These are phyloP conservation scores for Penelope pileata DNA, from an alignment of 2,113 vertebrate species.

Conservation along the genomic window DNA sequence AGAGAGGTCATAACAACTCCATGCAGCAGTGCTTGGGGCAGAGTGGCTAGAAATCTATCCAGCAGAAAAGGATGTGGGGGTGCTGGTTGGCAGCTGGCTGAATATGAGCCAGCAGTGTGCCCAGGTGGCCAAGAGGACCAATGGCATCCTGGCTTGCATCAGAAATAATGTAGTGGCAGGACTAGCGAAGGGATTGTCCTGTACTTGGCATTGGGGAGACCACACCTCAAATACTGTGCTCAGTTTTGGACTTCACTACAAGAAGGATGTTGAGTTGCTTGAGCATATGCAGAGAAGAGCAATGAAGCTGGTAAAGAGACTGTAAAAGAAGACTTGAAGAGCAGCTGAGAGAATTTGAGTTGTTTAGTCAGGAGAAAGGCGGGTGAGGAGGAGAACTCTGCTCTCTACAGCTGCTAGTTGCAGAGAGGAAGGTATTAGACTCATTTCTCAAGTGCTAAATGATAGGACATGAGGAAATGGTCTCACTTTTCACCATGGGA, in stretches of 20 bases:
- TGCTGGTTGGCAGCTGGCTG: background rate
- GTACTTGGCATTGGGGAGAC: background rate
- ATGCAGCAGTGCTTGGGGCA: background rate
- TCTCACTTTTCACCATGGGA: background rate
- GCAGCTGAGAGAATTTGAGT: background rate
- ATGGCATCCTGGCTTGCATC: background rate
- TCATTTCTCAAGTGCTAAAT: background rate
- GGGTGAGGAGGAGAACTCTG: background rate
- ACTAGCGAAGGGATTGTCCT: background rate
- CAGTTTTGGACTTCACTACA: background rate
- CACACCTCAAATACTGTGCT: background rate
- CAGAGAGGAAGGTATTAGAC: background rate
- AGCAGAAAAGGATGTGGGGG: background rate
- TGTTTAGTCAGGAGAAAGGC: background rate
- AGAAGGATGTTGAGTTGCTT: background rate
- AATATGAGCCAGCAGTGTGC: background rate
- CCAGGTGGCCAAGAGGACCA: background rate
- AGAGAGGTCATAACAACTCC: background rate
- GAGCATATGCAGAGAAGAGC: background rate
- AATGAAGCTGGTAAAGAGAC: background rate
- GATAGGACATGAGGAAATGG: background rate
- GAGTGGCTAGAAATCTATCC: background rate
- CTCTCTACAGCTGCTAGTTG: background rate
- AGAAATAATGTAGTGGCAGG: background rate
- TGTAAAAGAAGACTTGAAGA: background rate